Evolutionary conservation across 2,113 vertebrate species (phyloP).

Genomic region (Todiramphus chloris): DNA sequence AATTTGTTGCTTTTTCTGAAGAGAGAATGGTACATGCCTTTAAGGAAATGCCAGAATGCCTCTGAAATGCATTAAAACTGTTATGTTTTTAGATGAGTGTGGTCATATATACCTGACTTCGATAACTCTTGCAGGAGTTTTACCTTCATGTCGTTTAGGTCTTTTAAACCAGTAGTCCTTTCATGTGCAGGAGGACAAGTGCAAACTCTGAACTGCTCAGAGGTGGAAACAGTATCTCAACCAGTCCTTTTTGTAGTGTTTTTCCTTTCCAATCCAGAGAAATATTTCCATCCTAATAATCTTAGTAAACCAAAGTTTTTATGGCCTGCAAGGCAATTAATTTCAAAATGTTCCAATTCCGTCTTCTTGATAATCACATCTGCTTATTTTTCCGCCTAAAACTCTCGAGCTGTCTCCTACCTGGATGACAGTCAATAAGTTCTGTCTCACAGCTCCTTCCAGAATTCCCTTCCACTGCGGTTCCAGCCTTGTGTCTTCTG

Average conservation of each 20-base stretch:
- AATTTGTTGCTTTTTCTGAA: not conserved
- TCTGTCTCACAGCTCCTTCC: not conserved
- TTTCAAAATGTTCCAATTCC: not conserved
- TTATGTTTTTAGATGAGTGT: not conserved
- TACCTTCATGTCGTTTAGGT: not conserved
- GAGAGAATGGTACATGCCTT: not conserved
- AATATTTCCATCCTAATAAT: not conserved
- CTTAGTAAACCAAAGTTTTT: not conserved
- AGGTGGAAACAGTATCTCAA: not conserved
- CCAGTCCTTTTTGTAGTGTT: not conserved
- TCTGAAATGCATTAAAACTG: not conserved
- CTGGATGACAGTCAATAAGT: not conserved
- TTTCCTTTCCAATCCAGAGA: not conserved
- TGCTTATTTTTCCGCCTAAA: not conserved
- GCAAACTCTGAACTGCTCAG: not conserved
- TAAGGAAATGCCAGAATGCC: not conserved
- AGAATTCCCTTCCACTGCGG: not conserved
- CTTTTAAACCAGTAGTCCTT: not conserved
- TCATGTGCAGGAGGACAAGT: not conserved
- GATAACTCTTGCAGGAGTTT: not conserved
- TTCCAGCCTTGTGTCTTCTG: not conserved
- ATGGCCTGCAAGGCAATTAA: not conserved
- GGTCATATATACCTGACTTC: not conserved
- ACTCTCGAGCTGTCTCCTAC: constrained; percentile 25
- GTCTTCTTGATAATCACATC: not conserved